A percentile compares a stretch with the other conserved stretches of the same genome.
These are phyloP conservation scores for Danio albolineatus DNA, from an alignment of 2,797 vertebrate genomes.

Conservation along the genomic window DNA sequence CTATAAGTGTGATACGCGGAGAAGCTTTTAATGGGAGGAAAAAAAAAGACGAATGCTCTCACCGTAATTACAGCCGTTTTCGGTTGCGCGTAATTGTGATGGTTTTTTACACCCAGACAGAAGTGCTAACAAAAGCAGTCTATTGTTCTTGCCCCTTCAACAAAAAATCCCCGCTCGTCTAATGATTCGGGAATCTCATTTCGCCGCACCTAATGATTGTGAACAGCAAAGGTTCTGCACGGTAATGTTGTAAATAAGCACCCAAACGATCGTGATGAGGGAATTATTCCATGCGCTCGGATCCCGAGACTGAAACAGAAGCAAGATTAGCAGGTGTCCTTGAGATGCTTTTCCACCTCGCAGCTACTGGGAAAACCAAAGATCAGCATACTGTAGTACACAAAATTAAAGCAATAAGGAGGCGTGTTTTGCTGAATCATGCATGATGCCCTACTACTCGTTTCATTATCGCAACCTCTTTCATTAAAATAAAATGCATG, in stretches of 20 bases:
- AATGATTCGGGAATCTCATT: constrained; percentile 56
- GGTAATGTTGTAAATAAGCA: constrained; percentile 54
- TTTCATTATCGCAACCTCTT: constrained; percentile 28
- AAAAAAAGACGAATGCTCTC: constrained; percentile 77
- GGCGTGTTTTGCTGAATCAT: constrained; percentile 29
- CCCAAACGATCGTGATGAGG: constrained; percentile 40
- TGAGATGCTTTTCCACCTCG: constrained; percentile 26
- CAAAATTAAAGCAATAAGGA: constrained; percentile 14
- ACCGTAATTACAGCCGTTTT: constrained; percentile 81
- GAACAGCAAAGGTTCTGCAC: constrained; percentile 54
- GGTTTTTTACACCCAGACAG: constrained; percentile 56
- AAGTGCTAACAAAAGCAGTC: constrained; percentile 79
- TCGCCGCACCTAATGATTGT: constrained; percentile 55
- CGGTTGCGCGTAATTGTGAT: constrained; percentile 67
- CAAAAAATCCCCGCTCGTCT: constrained; percentile 69
- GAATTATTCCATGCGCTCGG: constrained; percentile 42
- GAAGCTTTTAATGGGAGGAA: constrained; percentile 69
- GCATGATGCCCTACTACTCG: neutral
- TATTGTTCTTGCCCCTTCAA: constrained; percentile 75
- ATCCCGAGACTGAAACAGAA: constrained; percentile 33
- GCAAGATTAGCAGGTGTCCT: constrained; percentile 38
- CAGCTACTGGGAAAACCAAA: constrained; percentile 36
- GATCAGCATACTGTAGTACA: constrained; percentile 29
- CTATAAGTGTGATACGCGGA: constrained; percentile 68
- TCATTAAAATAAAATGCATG: constrained; percentile 31